Evolutionary conservation across 1,140 invertebrate genomes (phyloP), one percentile per base, ranked within the genome.

Genomic region (Drosophila kanapiae): DNA sequence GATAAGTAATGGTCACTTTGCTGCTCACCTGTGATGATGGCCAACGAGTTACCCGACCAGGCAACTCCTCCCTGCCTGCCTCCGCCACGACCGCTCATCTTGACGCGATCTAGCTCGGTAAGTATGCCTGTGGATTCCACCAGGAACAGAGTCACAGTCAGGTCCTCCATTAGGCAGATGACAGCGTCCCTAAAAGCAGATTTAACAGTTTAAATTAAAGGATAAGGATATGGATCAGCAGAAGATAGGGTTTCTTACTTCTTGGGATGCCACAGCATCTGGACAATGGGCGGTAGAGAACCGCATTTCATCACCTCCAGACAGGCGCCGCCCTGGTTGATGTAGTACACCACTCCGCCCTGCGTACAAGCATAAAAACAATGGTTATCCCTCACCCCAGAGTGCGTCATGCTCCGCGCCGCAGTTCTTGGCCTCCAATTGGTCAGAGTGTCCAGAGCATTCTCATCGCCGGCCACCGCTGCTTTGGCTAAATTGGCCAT

Each of bases 391-490:
- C 92, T 93, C 33, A 94, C 93, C 11, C 94, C 94, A 0, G 94
- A 82, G 27, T 94, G 93, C 37, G 95, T 93, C 69, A 95, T 94
- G 45, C 95, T 94, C 65, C 95, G 94, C 5, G 95, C 96, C 49
- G 96, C 97, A 4, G 97, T 98, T 82, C 97, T 95, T 3, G 97
- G 97, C 45, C 97, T 95, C 97, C 98, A 99, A 75, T 97, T 97
- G 80, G 96, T 98, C 62, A 99, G 96, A 64, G 98, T 95, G 87
- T 98, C 97, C 35, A 96, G 87, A 1, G 96, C 96, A 88, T 95
- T 95, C 92, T 98, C 97, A 94, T 99, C 98, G 3, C 97, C 97
- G 85, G 96, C 97, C 11, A 92, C 91, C 0, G 91, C 91, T 9
- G 91, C 91, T 45, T 94, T 94, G 6, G 96, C 96, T 43, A 97